Evolutionary conservation across 2,888 invertebrate species (phyloP).

Genomic region (Onchidella celtica): DNA sequence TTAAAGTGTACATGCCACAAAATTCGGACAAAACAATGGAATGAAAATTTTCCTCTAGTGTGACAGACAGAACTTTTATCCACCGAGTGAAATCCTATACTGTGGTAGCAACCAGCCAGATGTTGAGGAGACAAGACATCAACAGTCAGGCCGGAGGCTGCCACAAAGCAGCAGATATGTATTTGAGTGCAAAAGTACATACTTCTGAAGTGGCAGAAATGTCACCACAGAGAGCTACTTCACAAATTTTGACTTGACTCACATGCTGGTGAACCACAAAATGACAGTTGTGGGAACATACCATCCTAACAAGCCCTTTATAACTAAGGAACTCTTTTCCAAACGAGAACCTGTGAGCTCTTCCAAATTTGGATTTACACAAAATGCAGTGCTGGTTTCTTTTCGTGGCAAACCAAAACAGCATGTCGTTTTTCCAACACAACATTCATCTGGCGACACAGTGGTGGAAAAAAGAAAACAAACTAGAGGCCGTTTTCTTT

Average conservation of each 20-base stretch:
- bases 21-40: background rate
- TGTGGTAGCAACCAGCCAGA: background rate
- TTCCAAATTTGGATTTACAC: background rate
- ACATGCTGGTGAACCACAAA: background rate
- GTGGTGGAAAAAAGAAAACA: background rate
- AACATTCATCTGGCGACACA: background rate
- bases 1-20: background rate
- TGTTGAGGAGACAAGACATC: background rate
- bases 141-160: too few relatives aligned
- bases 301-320: background rate
- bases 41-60: background rate
- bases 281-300: background rate
- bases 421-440: background rate
- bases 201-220: background rate
- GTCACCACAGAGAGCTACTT: background rate
- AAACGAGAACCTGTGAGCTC: background rate
- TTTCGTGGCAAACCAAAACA: background rate
- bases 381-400: background rate
- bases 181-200: background rate
- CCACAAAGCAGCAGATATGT: background rate
- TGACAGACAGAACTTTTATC: background rate
- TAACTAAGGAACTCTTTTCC: background rate
- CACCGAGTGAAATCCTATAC: background rate
- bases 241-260: background rate
- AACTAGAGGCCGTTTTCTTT: background rate